Evolutionary conservation across 2,113 vertebrate genomes (phyloP), one percentile per base, ranked within the genome.

Genomic region (Brachypodius melanocephalos): DNA sequence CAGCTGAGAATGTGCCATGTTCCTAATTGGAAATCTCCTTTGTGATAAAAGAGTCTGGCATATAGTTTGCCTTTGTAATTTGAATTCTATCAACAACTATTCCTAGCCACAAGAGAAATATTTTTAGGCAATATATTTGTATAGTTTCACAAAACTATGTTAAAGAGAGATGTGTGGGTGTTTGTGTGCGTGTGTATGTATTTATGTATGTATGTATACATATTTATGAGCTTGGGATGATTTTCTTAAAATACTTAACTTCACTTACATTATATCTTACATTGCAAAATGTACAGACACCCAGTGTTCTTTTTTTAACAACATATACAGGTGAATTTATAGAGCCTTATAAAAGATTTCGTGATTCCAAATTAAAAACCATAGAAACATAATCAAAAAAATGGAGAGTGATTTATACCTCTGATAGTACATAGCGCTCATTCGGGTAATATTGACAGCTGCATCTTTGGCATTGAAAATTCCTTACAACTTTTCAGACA

Each of bases 391-490:
- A 97, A 97, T 78, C 89, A 95, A 98, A 98, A 97, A 62, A 95
- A 98, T 97, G 97, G 96, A 97, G 90, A 97, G 92, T 97, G 97
- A 96, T 92, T 93, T 95, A 92, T 97, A 97, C 92, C 88, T 98
- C 96, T 96, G 96, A 97, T 97, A 98, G 97, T 97, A 97, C 95
- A 95, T 97, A 97, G 97, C 95, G 97, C 94, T 98, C 96, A 68
- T 88, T 97, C 90, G 94, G 96, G 96, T 96, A 95, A 98, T 91
- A 97, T 66, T 57, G 88, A 98, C 96, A 98, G 97, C 98, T 98
- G 96, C 93, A 97, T 98, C 98, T 98, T 98, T 98, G 98, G 98
- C 98, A 98, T 98, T 98, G 97, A 98, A 98, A 98, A 97, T 98
- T 98, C 97, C 95, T 97, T 97, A 97, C 78, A 93, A 97, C 91